Conservation (phyloP, 2,888 invertebrate genomes). For the Dilophus febrilis region DNA sequence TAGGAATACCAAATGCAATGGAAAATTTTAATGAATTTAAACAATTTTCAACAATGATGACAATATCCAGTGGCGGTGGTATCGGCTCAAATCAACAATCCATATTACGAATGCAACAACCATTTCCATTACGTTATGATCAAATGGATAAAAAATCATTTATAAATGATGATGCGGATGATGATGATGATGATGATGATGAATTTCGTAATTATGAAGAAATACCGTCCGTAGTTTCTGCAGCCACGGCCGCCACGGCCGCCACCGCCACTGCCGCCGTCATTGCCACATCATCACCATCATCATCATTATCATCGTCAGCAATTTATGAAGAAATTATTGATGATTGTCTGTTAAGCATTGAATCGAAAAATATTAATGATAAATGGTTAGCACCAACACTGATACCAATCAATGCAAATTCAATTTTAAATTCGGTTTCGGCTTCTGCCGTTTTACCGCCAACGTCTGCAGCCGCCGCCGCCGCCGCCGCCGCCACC, state of each 20-base stretch:
- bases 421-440: too few relatives aligned
- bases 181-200: too few relatives aligned
- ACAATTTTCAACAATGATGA: too few relatives aligned
- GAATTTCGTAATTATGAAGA: too few relatives aligned
- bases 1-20: constrained; percentile 31
- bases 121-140: constrained; percentile 7
- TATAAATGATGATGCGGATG: too few relatives aligned
- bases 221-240: constrained; percentile 30
- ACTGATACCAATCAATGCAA: neutral
- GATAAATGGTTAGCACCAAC: neutral
- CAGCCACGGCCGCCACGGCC: constrained; percentile 21
- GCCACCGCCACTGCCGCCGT: constrained; percentile 36
- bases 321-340: constrained; percentile 41
- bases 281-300: neutral
- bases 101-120: constrained; percentile 23
- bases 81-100: too few relatives aligned
- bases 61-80: too few relatives aligned
- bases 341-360: too few relatives aligned
- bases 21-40: too few relatives aligned
- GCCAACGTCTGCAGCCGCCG: constrained; percentile 37
- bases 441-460: too few relatives aligned
- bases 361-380: constrained; percentile 17
- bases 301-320: constrained; percentile 24
- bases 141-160: too few relatives aligned
- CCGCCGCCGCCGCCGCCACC: constrained; percentile 46